These are phyloP conservation scores for Sceliomorpha sp. DNA, from an alignment of 2,888 invertebrate genomes.

Conservation along the genomic window DNA sequence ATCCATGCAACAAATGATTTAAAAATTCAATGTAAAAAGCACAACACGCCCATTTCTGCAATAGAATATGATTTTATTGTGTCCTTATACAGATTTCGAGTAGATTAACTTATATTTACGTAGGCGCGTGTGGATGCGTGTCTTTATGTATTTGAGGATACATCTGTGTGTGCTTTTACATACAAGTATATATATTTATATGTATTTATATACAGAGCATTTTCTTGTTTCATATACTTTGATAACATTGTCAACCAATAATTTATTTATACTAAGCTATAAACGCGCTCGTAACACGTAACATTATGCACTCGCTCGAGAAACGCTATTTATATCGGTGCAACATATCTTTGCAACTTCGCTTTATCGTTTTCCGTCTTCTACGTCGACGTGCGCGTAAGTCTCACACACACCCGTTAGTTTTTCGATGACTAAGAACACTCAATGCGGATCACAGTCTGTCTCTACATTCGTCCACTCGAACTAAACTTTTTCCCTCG, in stretches of 20 bases:
- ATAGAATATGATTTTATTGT: constrained; percentile 75
- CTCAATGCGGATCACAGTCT: constrained; percentile 79
- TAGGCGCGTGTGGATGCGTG: constrained; percentile 56
- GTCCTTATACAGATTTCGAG: constrained; percentile 72
- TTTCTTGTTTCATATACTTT: constrained; percentile 68
- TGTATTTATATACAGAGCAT: constrained; percentile 75
- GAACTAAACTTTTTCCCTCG: constrained; percentile 45
- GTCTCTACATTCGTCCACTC: constrained; percentile 71
- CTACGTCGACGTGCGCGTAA: constrained; percentile 55
- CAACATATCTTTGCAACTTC: constrained; percentile 29
- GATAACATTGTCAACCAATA: constrained; percentile 79
- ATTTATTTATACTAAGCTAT: constrained; percentile 73
- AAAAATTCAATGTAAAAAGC: too few species aligned
- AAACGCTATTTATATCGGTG: constrained; percentile 37
- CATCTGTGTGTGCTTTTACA: constrained; percentile 50
- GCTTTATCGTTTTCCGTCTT: constrained; percentile 39
- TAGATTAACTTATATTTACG: constrained; percentile 66
- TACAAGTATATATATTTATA: constrained; percentile 64
- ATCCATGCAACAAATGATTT: too few species aligned
- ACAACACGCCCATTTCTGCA: too few species aligned
- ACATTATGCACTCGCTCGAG: constrained; percentile 47
- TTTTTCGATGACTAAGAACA: constrained; percentile 75
- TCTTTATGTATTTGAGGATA: constrained; percentile 33
- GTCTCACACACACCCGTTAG: constrained; percentile 63
- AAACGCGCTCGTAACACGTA: constrained; percentile 59